Conservation (phyloP, 2,113 vertebrate species). For the Burhinus bistriatus region DNA sequence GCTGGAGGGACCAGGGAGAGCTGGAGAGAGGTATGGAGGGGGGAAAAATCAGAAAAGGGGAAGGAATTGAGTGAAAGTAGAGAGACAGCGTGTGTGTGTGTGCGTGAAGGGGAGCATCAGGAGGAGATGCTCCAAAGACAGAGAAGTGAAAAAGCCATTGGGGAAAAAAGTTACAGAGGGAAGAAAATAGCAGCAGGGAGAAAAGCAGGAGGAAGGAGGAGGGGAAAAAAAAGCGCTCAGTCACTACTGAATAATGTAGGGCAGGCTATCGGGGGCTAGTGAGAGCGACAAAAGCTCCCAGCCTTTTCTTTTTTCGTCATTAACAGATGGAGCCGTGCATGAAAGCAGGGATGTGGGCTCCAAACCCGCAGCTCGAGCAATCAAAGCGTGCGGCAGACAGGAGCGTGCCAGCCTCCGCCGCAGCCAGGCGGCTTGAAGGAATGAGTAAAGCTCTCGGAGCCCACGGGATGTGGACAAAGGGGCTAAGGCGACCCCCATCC, state of each 20-base stretch:
- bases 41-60: neutral
- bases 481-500: neutral
- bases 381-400: conserved; percentile 24
- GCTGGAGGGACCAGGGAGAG: neutral
- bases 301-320: conserved; percentile 44
- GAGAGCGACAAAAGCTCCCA: conserved; percentile 14
- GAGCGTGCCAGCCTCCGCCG: neutral
- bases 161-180: neutral
- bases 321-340: conserved; percentile 56
- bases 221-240: neutral
- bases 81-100: neutral
- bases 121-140: rapidly evolving
- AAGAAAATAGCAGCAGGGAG: neutral
- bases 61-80: neutral
- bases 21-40: neutral
- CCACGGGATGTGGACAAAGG: neutral
- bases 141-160: neutral
- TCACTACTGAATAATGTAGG: conserved; percentile 35
- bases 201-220: neutral
- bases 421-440: neutral
- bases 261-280: conserved; percentile 19
- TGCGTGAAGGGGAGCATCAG: neutral
- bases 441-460: neutral
- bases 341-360: conserved; percentile 50
- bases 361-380: conserved; percentile 44